A percentile compares a stretch with the other conserved stretches of the same genome.
Evolutionary conservation across 2,888 invertebrate genomes (phyloP).

Genomic region (Pocota personata): DNA sequence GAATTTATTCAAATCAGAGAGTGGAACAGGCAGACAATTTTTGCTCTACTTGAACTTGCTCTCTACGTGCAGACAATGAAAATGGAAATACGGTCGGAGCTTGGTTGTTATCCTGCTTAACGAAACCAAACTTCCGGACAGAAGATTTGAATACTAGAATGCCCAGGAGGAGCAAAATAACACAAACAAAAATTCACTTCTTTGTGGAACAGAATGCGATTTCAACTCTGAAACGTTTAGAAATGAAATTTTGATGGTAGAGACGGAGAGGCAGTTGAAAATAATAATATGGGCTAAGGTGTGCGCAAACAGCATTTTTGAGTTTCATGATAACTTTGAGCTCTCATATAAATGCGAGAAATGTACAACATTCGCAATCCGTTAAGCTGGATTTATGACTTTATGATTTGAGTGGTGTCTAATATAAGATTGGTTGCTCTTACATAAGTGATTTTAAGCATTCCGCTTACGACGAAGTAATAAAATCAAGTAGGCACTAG

Average conservation of each 20-base stretch:
- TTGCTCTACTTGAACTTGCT: slow-evolving; percentile 36
- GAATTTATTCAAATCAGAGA: slow-evolving; percentile 51
- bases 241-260: slow-evolving; percentile 33
- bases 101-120: slow-evolving; percentile 45
- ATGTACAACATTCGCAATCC: no score
- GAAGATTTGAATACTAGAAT: slow-evolving; percentile 45
- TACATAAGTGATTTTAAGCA: no score
- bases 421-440: neutral
- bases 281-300: slow-evolving; percentile 26
- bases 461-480: no score
- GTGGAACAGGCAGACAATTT: slow-evolving; percentile 4
- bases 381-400: no score
- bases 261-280: slow-evolving; percentile 4
- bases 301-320: neutral
- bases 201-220: slow-evolving; percentile 26
- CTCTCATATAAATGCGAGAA: no score
- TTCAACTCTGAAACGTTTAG: slow-evolving; percentile 48
- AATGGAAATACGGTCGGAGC: slow-evolving; percentile 50
- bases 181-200: slow-evolving; percentile 4
- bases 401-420: no score
- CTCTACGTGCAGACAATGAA: slow-evolving; percentile 41
- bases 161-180: slow-evolving; percentile 17
- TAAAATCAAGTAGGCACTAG: no score
- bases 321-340: neutral
- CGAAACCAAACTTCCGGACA: slow-evolving; percentile 47